Evolutionary conservation across 2,797 vertebrate genomes (phyloP), one percentile per base, ranked within the genome.

Genomic region (Melanotaenia parkinsoni): DNA sequence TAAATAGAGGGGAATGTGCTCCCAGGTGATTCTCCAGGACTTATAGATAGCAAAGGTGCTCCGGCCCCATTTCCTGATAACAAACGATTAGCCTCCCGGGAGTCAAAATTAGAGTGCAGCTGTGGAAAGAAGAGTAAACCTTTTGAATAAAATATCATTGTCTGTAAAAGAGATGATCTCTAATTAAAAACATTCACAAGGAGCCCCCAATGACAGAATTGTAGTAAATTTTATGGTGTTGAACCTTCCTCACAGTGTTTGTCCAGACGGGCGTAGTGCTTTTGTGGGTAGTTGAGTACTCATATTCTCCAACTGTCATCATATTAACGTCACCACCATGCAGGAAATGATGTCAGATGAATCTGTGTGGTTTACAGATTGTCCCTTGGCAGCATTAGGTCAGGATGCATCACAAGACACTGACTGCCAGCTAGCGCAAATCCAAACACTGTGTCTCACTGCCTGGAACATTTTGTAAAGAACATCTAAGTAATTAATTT

Each of bases 311-410:
- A 63, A 33, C 61, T 70, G 54, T 76, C 47, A 33, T 79, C 53
- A 64, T 85, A 33, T 80, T 85, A 80, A 75, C 75, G 70, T 88
- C 77, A 79, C 45, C 20, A 6, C 62, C 35, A 58, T 54, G 63
- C 10, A 79, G 82, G 81, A 90, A 81, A 86, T 89, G 12, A 92
- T 88, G 87, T 92, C 83, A 91, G n/a, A 63, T 56, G 81, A 87
- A 83, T 79, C 88, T 90, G 83, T 72, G 65, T 20, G 18, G 61
- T 75, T 72, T 63, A 78, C 60, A 72, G 30, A 57, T 12, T 14
- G 63, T 82, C 69, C 51, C 62, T 67, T 86, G 83, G 79, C 86
- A 83, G 77, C 43, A 64, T 73, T 32, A 72, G 35, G 40, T 66
- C 53, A 69, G 54, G 56, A 38, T 71, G 37, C 18, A 69, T 60